phyloP scores from a whole-genome alignment of 37 sponge, comb jelly and placozoan species.

The Ianthella basta region DNA sequence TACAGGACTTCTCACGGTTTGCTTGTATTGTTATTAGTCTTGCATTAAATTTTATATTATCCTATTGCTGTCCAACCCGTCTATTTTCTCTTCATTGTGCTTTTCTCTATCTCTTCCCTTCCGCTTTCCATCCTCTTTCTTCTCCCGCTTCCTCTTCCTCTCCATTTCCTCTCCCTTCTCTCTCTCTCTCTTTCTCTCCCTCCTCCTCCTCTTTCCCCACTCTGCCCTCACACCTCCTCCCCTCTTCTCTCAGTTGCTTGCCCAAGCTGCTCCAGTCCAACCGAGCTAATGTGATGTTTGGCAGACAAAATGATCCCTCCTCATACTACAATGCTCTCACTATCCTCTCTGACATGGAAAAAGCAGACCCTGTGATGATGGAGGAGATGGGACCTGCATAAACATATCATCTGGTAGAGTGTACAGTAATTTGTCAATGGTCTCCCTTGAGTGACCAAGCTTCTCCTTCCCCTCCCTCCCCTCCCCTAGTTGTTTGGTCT shows the following conservation, averaged over 20 bases:
- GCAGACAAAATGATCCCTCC: conserved; percentile 68
- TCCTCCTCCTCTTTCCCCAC: too few species aligned
- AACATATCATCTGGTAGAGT: neutral
- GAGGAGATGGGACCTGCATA: conserved; percentile 71
- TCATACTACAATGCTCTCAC: conserved; percentile 80
- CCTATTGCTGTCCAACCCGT: too few species aligned
- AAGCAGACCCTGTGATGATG: conserved; percentile 77
- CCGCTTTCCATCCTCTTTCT: too few species aligned
- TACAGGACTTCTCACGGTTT: too few species aligned
- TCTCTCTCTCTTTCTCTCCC: too few species aligned
- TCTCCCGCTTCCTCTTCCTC: too few species aligned
- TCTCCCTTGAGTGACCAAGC: neutral
- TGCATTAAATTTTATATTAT: too few species aligned
- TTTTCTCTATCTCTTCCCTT: too few species aligned
- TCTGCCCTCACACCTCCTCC: too few species aligned
- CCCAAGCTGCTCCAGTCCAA: conserved; percentile 44
- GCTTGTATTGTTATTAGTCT: too few species aligned
- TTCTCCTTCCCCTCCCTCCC: neutral
- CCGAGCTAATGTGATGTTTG: conserved; percentile 50
- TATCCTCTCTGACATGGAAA: conserved; percentile 64
- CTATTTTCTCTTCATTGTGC: too few species aligned
- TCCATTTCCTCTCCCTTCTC: too few species aligned
- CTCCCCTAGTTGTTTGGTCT: neutral
- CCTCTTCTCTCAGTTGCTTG: conserved; percentile 75
- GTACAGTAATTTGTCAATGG: neutral